A percentile compares a stretch with the other conserved stretches of the same genome.
phyloP scores from a whole-genome alignment of 2,797 vertebrate genomes.

The Danio albolineatus region DNA sequence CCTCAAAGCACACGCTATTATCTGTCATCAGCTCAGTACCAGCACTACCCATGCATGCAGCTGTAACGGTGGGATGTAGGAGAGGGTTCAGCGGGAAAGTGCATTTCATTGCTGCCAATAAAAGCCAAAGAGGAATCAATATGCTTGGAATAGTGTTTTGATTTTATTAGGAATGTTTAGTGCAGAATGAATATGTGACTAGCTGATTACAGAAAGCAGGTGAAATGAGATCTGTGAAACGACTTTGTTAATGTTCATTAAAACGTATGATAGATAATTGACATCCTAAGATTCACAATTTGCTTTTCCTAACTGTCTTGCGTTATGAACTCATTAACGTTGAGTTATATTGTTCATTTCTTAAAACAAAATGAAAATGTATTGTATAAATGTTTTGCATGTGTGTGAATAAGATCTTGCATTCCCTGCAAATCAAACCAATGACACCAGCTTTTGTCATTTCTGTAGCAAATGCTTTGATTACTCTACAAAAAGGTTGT shows the following conservation, averaged over 20 bases:
- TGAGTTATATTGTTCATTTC: too few relatives aligned
- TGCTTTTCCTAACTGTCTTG: too few relatives aligned
- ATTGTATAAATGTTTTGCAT: too few relatives aligned
- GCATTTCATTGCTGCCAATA: background rate
- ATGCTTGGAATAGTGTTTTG: background rate
- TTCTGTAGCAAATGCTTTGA: conserved; percentile 1
- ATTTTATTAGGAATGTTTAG: background rate
- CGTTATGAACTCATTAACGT: too few relatives aligned
- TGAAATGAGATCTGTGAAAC: background rate
- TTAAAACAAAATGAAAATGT: too few relatives aligned
- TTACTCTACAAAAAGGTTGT: too few relatives aligned
- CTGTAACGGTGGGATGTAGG: background rate
- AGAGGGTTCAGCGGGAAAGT: background rate
- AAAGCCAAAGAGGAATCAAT: background rate
- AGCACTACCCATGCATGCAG: background rate
- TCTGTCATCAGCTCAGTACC: background rate
- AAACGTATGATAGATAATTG: background rate
- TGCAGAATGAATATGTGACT: background rate
- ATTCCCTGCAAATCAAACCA: background rate
- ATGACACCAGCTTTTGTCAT: background rate
- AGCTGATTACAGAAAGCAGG: background rate
- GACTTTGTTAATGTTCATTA: background rate
- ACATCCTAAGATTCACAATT: background rate
- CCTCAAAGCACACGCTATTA: background rate
- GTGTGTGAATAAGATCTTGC: background rate